Percentiles rank a stretch among this genome's conserved stretches.
Conservation (phyloP, 2,888 invertebrate genomes). For the Platypus cylindrus region DNA sequence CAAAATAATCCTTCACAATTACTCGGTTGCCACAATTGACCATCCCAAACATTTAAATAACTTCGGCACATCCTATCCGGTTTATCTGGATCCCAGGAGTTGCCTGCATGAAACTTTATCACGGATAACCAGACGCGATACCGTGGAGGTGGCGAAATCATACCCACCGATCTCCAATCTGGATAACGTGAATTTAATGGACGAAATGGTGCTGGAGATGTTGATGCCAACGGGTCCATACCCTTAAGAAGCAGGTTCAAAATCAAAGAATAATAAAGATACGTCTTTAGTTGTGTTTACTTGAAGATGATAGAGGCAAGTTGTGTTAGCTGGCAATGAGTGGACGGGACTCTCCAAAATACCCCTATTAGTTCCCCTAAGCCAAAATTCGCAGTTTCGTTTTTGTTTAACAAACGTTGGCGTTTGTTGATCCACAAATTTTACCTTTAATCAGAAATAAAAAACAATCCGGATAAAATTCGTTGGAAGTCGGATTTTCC, state of each 20-base stretch:
- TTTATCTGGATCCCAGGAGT: conserved; percentile 48
- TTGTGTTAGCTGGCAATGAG: conserved; percentile 76
- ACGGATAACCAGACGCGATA: conserved; percentile 79
- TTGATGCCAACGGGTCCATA: conserved; percentile 42
- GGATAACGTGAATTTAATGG: conserved; percentile 43
- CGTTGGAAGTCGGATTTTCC: too few relatives aligned
- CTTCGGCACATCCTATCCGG: conserved; percentile 66
- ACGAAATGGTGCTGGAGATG: conserved; percentile 41
- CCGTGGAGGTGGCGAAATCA: conserved; percentile 45
- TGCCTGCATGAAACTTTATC: conserved; percentile 64
- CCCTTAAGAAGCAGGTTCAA: conserved; percentile 40
- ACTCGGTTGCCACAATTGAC: conserved; percentile 61
- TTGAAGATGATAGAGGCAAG: conserved; percentile 63
- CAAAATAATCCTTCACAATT: conserved; percentile 71
- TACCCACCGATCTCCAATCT: conserved; percentile 38
- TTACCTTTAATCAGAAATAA: conserved; percentile 43
- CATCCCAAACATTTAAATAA: conserved; percentile 79
- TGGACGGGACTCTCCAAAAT: conserved; percentile 72
- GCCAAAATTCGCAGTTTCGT: conserved; percentile 75
- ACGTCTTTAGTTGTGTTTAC: conserved; percentile 8
- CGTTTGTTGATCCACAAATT: conserved; percentile 72
- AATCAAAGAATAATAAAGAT: not conserved
- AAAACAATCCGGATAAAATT: not conserved
- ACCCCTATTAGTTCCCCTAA: conserved; percentile 68
- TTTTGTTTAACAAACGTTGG: conserved; percentile 77